Evolutionary conservation across 2,888 invertebrate species (phyloP), one percentile per base, ranked within the genome.

Genomic region (Cantharis rufa): DNA sequence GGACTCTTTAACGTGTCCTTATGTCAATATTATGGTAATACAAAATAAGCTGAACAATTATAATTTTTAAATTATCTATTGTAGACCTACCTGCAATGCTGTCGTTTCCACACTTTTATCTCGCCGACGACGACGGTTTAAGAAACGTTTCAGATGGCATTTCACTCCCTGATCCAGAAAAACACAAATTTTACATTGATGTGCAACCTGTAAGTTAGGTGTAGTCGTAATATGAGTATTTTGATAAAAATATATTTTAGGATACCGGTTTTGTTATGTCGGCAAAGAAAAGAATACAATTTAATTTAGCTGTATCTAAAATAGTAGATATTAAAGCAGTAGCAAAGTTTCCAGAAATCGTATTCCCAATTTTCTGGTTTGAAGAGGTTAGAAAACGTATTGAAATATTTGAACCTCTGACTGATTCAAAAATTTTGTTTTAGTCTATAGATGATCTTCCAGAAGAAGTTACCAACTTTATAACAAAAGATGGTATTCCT

Each of bases 21-120:
- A 3, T 97, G 97, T 84, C 96, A 96, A 90, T 96, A 94, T 86
- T 96, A 94, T 86, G 96, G 95, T 95, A 86, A 88, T 89, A 82
- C 3, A 27, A 27, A 69, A 11, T 4, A 66, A 13, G 9, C 13
- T 32, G 27, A 71, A 10, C 10, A 48, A 24, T 1, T 5, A 1
- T 21, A 18, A 15, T 16, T 16, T 70, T 16, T n/a, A 11, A 15
- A 48, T 10, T 15, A 24, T 16, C 1, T 70, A 69, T 80, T 69
- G 76, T 78, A 95, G 95, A 96, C 86, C 96, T 96, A 0, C 97
- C 97, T 0, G 92, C 97, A 75, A 91, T 97, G 89, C 90, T 97
- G 72, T 97, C 97, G 74, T 97, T 96, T 90, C 97, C 97, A 0
- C 97, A 98, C 89, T 98, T 98, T 90, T 96, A 96, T 88, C 89